Percentiles rank a stretch among this genome's conserved stretches.
These are phyloP conservation scores for Anadara kagoshimensis DNA, from an alignment of 1,140 invertebrate genomes.

Conservation along the genomic window DNA sequence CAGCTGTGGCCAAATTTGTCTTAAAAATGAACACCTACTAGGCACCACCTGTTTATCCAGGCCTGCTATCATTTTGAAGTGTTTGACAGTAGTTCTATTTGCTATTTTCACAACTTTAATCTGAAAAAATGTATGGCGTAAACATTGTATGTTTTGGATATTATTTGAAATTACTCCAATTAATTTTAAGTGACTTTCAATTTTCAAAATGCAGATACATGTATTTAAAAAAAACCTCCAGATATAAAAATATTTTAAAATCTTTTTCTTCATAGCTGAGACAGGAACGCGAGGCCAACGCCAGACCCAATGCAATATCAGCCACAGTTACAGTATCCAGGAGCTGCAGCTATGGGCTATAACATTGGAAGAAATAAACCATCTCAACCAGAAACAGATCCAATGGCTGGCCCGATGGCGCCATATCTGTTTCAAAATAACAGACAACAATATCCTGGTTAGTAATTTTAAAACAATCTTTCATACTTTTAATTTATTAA, in stretches of 20 bases:
- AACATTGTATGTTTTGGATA: too few relatives aligned
- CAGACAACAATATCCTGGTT: constrained; percentile 20
- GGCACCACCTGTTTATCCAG: too few relatives aligned
- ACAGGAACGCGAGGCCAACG: neutral
- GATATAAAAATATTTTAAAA: neutral
- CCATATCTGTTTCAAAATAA: constrained; percentile 19
- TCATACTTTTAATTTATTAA: too few relatives aligned
- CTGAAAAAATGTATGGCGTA: too few relatives aligned
- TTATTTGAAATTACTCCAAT: too few relatives aligned
- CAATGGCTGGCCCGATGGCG: constrained; percentile 5
- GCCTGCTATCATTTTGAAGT: too few relatives aligned
- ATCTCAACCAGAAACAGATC: constrained; percentile 20
- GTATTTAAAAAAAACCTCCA: neutral
- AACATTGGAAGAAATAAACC: neutral
- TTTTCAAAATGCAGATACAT: neutral
- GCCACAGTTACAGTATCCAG: constrained; percentile 6
- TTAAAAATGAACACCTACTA: too few relatives aligned
- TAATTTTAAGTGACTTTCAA: neutral
- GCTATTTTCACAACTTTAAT: too few relatives aligned
- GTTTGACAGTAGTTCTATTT: too few relatives aligned
- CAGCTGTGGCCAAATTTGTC: too few relatives aligned
- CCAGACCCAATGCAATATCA: neutral
- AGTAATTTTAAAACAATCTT: too few relatives aligned
- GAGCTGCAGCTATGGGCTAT: neutral
- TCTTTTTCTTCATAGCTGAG: neutral